These are phyloP conservation scores for Oreochromis tanganicae DNA, from an alignment of 2,113 vertebrate species.

Conservation along the genomic window DNA sequence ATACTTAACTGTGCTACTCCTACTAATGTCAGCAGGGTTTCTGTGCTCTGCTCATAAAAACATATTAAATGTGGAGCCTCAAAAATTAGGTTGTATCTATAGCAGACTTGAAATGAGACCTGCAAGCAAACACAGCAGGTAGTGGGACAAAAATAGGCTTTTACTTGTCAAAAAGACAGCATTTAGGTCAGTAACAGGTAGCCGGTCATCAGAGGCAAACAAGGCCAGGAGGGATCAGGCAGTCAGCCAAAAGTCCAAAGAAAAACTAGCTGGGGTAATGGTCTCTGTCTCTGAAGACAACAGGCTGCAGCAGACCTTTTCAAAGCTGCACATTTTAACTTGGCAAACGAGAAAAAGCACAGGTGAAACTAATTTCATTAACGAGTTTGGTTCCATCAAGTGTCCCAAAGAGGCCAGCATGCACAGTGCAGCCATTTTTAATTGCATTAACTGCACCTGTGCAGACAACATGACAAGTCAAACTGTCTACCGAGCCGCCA, in stretches of 20 bases:
- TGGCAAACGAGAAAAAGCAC: background rate
- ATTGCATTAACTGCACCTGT: background rate
- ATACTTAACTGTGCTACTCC: background rate
- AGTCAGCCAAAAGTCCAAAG: slow-evolving; percentile 1
- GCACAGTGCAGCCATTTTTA: background rate
- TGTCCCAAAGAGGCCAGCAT: background rate
- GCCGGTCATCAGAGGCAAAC: background rate
- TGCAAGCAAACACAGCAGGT: background rate
- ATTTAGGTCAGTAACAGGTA: slow-evolving; percentile 5
- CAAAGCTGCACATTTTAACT: background rate
- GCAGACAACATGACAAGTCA: background rate
- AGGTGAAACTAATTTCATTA: background rate
- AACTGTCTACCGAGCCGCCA: background rate
- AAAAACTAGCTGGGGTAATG: background rate
- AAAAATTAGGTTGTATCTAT: background rate
- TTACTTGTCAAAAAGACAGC: background rate
- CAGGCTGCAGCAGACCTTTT: background rate
- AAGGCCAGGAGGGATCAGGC: background rate
- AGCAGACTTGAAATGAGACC: background rate
- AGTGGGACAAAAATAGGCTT: background rate
- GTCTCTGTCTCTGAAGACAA: background rate
- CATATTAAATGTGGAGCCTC: background rate
- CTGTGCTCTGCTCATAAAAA: background rate
- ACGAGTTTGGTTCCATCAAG: background rate
- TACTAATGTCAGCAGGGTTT: background rate